Evolutionary conservation across 2,113 vertebrate species (phyloP), one percentile per base, ranked within the genome.

Genomic region (Solea solea): DNA sequence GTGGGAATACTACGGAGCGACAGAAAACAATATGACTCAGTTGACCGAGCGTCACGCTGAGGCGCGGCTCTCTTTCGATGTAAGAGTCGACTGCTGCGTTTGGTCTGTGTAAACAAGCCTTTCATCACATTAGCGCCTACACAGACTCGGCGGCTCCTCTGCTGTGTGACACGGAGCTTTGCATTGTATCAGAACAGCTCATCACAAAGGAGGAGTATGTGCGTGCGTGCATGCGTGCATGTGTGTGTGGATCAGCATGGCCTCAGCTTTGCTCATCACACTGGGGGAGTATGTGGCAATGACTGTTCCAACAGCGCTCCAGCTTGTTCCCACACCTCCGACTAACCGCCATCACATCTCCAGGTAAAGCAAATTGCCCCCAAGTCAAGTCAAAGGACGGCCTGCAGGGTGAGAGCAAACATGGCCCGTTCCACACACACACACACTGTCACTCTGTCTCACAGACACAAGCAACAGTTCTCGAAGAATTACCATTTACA

Each of bases 201-300:
- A 67, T 82, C 56, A 64, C 56, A 77, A 67, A 48, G 78, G 62
- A 85, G 77, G 74, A 85, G 74, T n/a, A n/a, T n/a, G n/a, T n/a
- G n/a, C n/a, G n/a, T n/a, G n/a, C n/a, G n/a, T 64, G 15, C 6
- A 61, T 58, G 76, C 62, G 28, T 0, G 70, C 69, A 80, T 83
- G 69, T 78, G 21, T 39, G 7, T 73, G 59, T 27, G 45, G 42
- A 59, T 21, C 0, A 14, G 63, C 70, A 49, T 15, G 15, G 12
- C 70, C 40, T 49, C 50, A 11, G 44, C 72, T 25, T 8, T 72
- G 69, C 75, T 77, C 76, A 67, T 80, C 74, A 66, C 66, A 75
- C 64, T 51, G 78, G 62, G 85, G 78, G 72, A 86, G 74, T 61
- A 15, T 8, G 64, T 58, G 76, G 81, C 69, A 56, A 4, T 67